Conservation (phyloP, 2,797 vertebrate species). For the Lophius americanus region DNA sequence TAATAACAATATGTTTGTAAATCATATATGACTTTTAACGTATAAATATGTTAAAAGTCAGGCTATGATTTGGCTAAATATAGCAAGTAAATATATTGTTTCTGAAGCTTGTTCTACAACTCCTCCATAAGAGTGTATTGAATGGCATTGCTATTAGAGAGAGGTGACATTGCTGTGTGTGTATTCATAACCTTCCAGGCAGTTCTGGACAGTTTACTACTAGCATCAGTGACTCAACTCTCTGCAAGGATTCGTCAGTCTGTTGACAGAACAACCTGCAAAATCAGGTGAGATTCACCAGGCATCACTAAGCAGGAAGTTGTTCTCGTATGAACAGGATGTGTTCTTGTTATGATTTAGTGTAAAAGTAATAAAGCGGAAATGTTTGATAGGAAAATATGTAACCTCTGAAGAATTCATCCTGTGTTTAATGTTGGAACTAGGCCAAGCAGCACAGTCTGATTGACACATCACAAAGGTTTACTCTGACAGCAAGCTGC, state of each 20-base stretch:
- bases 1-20: neutral
- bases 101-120: neutral
- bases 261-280: conserved; percentile 93
- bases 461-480: conserved; percentile 58
- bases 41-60: neutral
- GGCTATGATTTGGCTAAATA: neutral
- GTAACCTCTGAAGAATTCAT: neutral
- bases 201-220: conserved; percentile 90
- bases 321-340: neutral
- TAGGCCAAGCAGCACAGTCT: conserved; percentile 29
- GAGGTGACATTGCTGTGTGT: neutral
- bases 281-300: conserved; percentile 87
- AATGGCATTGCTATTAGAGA: neutral
- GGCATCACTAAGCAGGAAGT: neutral
- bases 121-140: neutral
- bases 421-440: conserved; percentile 27
- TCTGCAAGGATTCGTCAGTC: conserved; percentile 93
- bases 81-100: neutral
- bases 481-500: conserved; percentile 26
- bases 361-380: neutral
- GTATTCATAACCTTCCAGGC: conserved; percentile 73
- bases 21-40: too few relatives aligned
- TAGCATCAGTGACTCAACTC: conserved; percentile 94
- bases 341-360: neutral
- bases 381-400: neutral